phyloP scores from a whole-genome alignment of 2,888 invertebrate species.

The Stenodema calcarata region DNA sequence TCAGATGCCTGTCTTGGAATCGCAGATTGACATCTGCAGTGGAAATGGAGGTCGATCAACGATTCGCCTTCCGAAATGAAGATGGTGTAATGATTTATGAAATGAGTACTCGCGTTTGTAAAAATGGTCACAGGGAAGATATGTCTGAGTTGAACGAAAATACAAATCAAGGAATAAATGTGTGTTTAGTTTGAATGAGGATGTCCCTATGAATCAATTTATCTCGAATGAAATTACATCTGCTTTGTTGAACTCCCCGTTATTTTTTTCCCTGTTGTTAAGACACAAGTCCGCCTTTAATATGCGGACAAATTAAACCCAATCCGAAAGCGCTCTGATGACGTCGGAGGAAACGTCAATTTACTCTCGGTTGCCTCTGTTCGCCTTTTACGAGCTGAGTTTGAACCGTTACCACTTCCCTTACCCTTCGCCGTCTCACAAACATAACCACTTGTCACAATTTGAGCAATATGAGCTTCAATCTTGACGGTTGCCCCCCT shows the following conservation, averaged over 20 bases:
- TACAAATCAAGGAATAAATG: too few relatives aligned
- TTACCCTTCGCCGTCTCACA: not conserved
- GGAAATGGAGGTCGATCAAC: too few relatives aligned
- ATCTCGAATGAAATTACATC: not conserved
- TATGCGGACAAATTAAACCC: constrained; percentile 32
- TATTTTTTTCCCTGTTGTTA: not conserved
- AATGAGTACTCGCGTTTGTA: too few relatives aligned
- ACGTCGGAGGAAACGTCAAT: constrained; percentile 20
- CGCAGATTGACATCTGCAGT: too few relatives aligned
- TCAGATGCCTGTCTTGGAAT: too few relatives aligned
- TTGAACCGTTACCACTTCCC: not conserved
- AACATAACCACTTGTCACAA: constrained; percentile 24
- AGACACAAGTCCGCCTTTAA: constrained; percentile 2
- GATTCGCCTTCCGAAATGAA: too few relatives aligned
- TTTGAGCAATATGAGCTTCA: constrained; percentile 25
- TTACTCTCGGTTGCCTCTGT: not conserved
- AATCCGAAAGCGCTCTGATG: not conserved
- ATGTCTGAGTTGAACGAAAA: too few relatives aligned
- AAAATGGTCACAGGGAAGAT: too few relatives aligned
- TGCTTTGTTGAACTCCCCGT: not conserved
- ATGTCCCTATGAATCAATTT: not conserved
- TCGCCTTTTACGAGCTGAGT: constrained; percentile 5
- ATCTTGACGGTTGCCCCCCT: not conserved
- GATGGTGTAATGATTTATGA: too few relatives aligned
- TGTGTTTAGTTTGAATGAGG: not conserved